Evolutionary conservation across 1,140 invertebrate species (phyloP).

Genomic region (Saccostrea glomerata): DNA sequence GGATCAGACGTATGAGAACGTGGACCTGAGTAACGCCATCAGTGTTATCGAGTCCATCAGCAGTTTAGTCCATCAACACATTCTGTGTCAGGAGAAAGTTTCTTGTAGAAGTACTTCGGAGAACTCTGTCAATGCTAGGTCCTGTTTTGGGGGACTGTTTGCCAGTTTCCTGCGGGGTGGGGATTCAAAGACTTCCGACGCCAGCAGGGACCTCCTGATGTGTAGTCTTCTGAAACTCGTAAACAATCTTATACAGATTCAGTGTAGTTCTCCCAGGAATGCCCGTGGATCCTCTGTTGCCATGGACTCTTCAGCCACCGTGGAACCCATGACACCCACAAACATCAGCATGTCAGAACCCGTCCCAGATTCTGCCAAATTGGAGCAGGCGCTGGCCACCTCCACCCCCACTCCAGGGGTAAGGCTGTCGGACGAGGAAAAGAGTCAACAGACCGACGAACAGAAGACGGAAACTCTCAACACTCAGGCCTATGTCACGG

Average conservation of each 20-base stretch:
- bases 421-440: constrained; percentile 73
- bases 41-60: constrained; percentile 88
- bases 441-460: constrained; percentile 70
- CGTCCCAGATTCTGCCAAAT: constrained; percentile 68
- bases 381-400: constrained; percentile 65
- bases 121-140: constrained; percentile 77
- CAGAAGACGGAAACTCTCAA: constrained; percentile 63
- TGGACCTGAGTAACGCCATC: constrained; percentile 86
- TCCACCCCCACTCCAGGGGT: constrained; percentile 53
- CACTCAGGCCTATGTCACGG: constrained; percentile 66
- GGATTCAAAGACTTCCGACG: constrained; percentile 82
- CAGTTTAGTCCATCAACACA: constrained; percentile 82
- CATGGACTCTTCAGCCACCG: constrained; percentile 40
- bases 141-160: constrained; percentile 83
- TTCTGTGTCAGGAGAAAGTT: constrained; percentile 82
- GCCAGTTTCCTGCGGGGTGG: constrained; percentile 84
- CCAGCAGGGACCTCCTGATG: constrained; percentile 85
- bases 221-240: constrained; percentile 86
- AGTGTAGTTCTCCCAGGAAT: constrained; percentile 66
- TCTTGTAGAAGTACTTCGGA: constrained; percentile 75
- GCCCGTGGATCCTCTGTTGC: constrained; percentile 44
- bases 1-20: constrained; percentile 84
- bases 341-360: constrained; percentile 61
- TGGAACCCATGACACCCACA: constrained; percentile 50
- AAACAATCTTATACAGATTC: constrained; percentile 85